Evolutionary conservation across 2,888 invertebrate species (phyloP).

Genomic region (Hydroisotoma schaefferi): DNA sequence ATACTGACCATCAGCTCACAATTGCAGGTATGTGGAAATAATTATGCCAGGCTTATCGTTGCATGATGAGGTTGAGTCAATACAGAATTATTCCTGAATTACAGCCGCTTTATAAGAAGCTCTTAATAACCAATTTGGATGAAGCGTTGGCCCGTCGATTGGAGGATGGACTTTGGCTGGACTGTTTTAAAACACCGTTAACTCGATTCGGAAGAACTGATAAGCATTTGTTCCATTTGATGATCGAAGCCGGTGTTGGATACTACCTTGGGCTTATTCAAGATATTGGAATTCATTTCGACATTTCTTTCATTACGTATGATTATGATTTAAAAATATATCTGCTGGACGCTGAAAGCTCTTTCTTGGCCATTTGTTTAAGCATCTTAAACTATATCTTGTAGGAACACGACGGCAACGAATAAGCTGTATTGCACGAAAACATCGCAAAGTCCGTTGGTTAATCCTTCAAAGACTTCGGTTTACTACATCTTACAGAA

Average conservation of each 20-base stretch:
- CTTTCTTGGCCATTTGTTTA: not conserved
- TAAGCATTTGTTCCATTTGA: constrained; percentile 44
- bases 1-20: constrained; percentile 40
- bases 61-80: not conserved
- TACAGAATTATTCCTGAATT: not conserved
- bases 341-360: not conserved
- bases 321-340: constrained; percentile 1
- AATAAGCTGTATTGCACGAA: constrained; percentile 37
- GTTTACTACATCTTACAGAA: constrained; percentile 78
- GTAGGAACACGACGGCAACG: constrained; percentile 50
- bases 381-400: constrained; percentile 1
- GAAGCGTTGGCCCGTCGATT: constrained; percentile 37
- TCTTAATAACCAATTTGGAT: constrained; percentile 46
- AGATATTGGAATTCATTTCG: constrained; percentile 47
- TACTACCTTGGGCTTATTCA: constrained; percentile 48
- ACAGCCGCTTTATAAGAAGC: constrained; percentile 44
- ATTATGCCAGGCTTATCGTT: not conserved
- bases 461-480: constrained; percentile 42
- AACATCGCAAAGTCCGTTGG: constrained; percentile 34
- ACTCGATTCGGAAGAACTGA: constrained; percentile 44
- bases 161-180: constrained; percentile 46
- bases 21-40: constrained; percentile 39
- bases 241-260: constrained; percentile 47
- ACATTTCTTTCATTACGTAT: constrained; percentile 48
- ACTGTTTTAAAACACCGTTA: constrained; percentile 48